A percentile compares a stretch with the other conserved stretches of the same genome.
Conservation (phyloP, 2,888 invertebrate species). For the Tholera decimalis region DNA sequence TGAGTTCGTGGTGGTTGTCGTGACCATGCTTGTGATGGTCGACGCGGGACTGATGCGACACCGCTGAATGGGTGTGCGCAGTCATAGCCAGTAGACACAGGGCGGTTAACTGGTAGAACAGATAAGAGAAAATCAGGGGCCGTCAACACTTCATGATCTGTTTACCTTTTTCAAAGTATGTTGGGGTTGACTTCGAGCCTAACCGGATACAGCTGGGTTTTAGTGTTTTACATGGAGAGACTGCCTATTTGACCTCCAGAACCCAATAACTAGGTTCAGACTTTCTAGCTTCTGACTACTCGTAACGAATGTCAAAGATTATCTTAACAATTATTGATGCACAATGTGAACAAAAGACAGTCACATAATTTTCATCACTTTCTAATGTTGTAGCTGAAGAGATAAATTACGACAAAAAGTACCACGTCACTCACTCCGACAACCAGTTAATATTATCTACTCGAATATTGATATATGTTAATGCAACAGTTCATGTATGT, state of each 20-base stretch:
- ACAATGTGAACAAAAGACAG: neutral
- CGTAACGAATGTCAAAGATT: neutral
- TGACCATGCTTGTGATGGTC: constrained; percentile 67
- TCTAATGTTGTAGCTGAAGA: neutral
- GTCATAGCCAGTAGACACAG: constrained; percentile 72
- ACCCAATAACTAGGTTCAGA: no score
- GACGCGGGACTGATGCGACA: constrained; percentile 75
- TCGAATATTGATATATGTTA: constrained; percentile 55
- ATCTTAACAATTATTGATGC: neutral
- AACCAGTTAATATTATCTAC: constrained; percentile 3
- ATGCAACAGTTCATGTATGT: constrained; percentile 39
- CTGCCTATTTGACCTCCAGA: no score
- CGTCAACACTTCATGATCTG: neutral
- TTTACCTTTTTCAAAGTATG: no score
- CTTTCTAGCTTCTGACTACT: no score
- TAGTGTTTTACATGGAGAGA: no score
- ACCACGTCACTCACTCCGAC: neutral
- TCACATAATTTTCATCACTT: neutral
- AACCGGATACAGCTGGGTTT: no score
- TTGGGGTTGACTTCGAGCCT: no score
- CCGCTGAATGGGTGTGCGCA: constrained; percentile 72
- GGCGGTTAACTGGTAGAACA: constrained; percentile 69
- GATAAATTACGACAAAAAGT: neutral
- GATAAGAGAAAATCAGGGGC: neutral
- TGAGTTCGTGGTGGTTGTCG: constrained; percentile 60